These are phyloP conservation scores for Automeris io DNA, from an alignment of 2,888 invertebrate species.

Conservation along the genomic window DNA sequence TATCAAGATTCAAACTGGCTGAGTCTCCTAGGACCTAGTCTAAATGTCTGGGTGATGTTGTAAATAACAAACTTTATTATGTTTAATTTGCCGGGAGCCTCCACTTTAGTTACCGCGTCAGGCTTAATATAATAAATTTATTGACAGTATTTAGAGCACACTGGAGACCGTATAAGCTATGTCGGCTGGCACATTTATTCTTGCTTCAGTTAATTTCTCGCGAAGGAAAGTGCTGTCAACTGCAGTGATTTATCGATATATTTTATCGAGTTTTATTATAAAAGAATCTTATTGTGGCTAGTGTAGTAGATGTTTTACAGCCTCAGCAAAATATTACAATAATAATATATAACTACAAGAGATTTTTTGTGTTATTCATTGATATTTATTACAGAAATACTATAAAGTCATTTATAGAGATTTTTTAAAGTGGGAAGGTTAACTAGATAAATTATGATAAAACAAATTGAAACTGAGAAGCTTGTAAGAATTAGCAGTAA, in stretches of 20 bases:
- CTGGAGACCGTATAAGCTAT: slow-evolving; percentile 11
- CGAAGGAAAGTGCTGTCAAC: background rate
- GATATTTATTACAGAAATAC: too few species aligned
- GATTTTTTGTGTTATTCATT: too few species aligned
- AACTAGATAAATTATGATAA: too few species aligned
- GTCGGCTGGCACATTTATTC: slow-evolving; percentile 15
- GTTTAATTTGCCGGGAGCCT: background rate
- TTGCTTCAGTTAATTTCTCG: slow-evolving; percentile 14
- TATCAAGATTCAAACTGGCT: too few species aligned
- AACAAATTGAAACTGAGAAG: too few species aligned
- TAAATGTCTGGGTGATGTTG: background rate
- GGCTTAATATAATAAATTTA: slow-evolving; percentile 15
- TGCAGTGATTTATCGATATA: background rate
- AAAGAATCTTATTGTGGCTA: background rate
- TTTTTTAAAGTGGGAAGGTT: too few species aligned
- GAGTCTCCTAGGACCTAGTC: too few species aligned
- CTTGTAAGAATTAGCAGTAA: too few species aligned
- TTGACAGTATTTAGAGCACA: slow-evolving; percentile 10
- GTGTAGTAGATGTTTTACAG: too few species aligned
- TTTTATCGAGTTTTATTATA: background rate
- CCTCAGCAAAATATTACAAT: too few species aligned
- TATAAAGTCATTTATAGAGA: too few species aligned
- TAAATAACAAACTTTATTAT: slow-evolving; percentile 6
- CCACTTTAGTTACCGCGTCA: slow-evolving; percentile 8
- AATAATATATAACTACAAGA: too few species aligned